Base-by-base conservation (phyloP, 2,113 vertebrate species). In the Pachypanchax playfairii region DNA sequence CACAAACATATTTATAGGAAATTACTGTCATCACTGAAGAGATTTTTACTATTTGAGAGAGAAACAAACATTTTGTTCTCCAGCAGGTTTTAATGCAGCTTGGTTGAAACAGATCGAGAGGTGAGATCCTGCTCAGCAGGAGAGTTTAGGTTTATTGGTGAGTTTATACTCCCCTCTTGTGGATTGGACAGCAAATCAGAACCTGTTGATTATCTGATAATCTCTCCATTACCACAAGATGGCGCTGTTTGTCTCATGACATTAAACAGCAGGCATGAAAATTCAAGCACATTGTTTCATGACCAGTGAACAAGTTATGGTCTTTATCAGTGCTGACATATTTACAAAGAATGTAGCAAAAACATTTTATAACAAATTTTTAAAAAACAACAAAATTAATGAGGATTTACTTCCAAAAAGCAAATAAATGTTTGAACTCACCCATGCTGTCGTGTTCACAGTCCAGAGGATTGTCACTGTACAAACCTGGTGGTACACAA, bases 401-500 rank as follows among this genome's bases (percentile, higher is more conserved):
- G n/a, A 10, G 17, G 12, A 39, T 1, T 26, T 18, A 41, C n/a
- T 14, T 55, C n/a, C 29, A 15, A 35, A 10, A 70, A 48, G 33
- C 33, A 48, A 20, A 42, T 7, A 4, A 12, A 10, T 6, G 12
- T 50, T 18, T 54, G 5, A 21, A 86, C 90, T 90, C 64, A 93
- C 92, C 87, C 68, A 88, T 84, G 41, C 61, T 53, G 64, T 85
- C 82, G 44, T 91, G 87, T 14, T 92, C 90, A 0, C 85, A 78
- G 62, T 94, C 92, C 70, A 91, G 6, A 11, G 89, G 78, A 57
- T 89, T 89, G 24, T 92, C 91, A 33, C 29, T 57, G 87, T 83
- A 93, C 67, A 93, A 93, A 50, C 91, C 93, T 95, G 85, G 15
- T 80, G n/a, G 79, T 35, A 31, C n/a, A n/a, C n/a, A n/a, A n/a